phyloP scores from a whole-genome alignment of 2,888 invertebrate species.

The Parthenolecanium corni region DNA sequence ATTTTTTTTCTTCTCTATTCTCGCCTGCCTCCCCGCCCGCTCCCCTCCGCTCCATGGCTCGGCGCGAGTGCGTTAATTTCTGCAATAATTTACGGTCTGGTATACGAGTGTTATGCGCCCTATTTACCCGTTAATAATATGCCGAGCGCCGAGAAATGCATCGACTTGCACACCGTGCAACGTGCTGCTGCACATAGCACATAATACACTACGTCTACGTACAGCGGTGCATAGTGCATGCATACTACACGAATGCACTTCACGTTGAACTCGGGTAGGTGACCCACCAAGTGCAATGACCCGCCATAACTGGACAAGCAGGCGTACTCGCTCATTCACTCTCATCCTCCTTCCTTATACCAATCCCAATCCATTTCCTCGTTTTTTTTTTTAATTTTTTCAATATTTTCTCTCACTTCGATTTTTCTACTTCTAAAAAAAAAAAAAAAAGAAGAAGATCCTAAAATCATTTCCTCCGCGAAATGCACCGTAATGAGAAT shows the following conservation, averaged over 20 bases:
- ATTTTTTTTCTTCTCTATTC: too few relatives aligned
- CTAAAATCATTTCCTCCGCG: too few relatives aligned
- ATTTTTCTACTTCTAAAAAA: too few relatives aligned
- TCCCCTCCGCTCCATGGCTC: not conserved
- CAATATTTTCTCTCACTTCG: too few relatives aligned
- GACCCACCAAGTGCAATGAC: slow-evolving; percentile 19
- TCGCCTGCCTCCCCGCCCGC: too few relatives aligned
- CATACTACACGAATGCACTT: slow-evolving; percentile 13
- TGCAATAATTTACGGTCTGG: not conserved
- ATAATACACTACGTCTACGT: too few relatives aligned
- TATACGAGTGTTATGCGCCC: slow-evolving; percentile 6
- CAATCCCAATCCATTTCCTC: too few relatives aligned
- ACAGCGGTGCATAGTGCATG: too few relatives aligned
- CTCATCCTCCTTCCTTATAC: not conserved
- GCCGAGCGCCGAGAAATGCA: slow-evolving; percentile 8
- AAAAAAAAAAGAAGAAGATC: too few relatives aligned
- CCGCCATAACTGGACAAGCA: slow-evolving; percentile 10
- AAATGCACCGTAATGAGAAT: too few relatives aligned
- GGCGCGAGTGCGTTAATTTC: not conserved
- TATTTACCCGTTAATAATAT: slow-evolving; percentile 14
- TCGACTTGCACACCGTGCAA: not conserved
- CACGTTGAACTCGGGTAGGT: slow-evolving; percentile 5
- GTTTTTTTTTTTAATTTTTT: too few relatives aligned
- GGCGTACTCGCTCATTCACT: not conserved
- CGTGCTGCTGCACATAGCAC: not conserved